phyloP scores from a whole-genome alignment of 30 jellyfish, hydroid and myxozoan genomes.

The Cassiopea xamachana region DNA sequence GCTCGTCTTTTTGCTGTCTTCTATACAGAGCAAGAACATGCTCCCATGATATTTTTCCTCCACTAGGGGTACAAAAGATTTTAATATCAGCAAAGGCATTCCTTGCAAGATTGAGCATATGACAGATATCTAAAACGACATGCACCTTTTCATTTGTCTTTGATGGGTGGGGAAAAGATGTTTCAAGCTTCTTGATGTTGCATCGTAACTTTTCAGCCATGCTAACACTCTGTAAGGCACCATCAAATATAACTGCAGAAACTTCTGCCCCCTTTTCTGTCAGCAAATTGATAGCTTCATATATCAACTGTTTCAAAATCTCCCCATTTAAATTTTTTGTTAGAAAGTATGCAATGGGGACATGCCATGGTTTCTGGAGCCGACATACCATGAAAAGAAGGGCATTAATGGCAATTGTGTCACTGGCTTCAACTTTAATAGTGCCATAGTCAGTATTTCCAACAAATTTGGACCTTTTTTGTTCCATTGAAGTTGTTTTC shows the following conservation, averaged over 20 bases:
- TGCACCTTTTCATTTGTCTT: constrained; percentile 5
- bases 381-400: background rate
- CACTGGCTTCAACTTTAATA: constrained; percentile 32
- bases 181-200: constrained; percentile 29
- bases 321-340: constrained; percentile 30
- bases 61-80: constrained; percentile 17
- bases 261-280: constrained; percentile 24
- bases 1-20: constrained; percentile 40
- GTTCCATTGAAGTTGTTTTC: constrained; percentile 36
- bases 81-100: constrained; percentile 10
- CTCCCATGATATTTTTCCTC: constrained; percentile 43
- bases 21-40: constrained; percentile 9
- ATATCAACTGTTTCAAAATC: constrained; percentile 8
- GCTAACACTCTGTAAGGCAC: constrained; percentile 24
- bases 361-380: constrained; percentile 25
- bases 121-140: constrained; percentile 39
- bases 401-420: constrained; percentile 33
- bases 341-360: constrained; percentile 55
- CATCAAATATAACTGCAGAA: constrained; percentile 47
- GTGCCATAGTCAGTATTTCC: constrained; percentile 67
- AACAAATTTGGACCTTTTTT: constrained; percentile 19
- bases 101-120: constrained; percentile 44
- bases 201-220: constrained; percentile 54
- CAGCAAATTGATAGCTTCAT: constrained; percentile 10
- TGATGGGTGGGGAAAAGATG: constrained; percentile 44